These are phyloP conservation scores for Bimastos eiseni DNA, from an alignment of 2,888 invertebrate genomes.

Conservation along the genomic window DNA sequence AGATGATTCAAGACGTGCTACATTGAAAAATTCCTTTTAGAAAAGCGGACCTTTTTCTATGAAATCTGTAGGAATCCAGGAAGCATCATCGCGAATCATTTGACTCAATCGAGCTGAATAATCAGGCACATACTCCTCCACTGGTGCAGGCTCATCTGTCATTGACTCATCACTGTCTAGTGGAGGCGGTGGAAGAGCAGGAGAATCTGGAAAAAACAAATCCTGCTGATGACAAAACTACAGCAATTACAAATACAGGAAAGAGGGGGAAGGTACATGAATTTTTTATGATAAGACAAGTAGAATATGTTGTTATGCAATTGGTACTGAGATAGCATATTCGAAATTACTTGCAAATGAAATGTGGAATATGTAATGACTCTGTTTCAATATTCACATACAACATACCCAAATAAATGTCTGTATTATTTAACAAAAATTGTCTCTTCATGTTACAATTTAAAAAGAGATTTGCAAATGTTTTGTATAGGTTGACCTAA, in stretches of 20 bases:
- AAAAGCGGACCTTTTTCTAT: slow-evolving; percentile 68
- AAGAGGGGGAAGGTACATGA: not conserved
- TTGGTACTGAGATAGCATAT: slow-evolving; percentile 4
- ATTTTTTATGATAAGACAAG: not conserved
- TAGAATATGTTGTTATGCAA: not conserved
- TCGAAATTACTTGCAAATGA: not conserved
- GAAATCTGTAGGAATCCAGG: slow-evolving; percentile 91
- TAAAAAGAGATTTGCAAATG: no score
- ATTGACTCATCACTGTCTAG: not conserved
- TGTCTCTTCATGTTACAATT: no score
- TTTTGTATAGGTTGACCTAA: no score
- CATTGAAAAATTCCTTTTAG: not conserved
- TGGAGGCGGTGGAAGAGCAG: slow-evolving; percentile 46
- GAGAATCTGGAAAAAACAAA: slow-evolving; percentile 41
- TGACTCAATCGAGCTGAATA: not conserved
- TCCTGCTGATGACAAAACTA: not conserved
- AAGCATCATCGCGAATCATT: slow-evolving; percentile 21
- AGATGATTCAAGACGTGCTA: not conserved
- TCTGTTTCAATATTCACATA: no score
- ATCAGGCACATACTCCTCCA: slow-evolving; percentile 24
- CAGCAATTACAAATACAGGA: not conserved
- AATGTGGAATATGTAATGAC: not conserved
- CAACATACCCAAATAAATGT: no score
- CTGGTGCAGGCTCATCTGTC: not conserved
- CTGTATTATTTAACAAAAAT: no score